Percentiles rank a stretch among this genome's conserved stretches.
Evolutionary conservation across 2,888 invertebrate genomes (phyloP).

Genomic region (Melikaiella ostensackeni): DNA sequence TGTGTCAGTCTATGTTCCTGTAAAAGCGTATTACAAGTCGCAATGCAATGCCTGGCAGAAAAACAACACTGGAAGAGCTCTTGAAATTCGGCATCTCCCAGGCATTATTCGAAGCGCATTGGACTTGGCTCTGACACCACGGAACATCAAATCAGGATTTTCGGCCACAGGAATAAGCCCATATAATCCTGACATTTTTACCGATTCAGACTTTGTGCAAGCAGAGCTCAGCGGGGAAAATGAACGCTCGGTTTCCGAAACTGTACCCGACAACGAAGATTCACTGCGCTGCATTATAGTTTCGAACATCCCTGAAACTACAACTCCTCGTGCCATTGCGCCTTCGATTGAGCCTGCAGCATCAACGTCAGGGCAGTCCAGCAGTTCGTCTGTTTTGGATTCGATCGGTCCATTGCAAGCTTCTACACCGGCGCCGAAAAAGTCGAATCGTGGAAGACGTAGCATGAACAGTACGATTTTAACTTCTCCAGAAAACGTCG

Average conservation of each 20-base stretch:
- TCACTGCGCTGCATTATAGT: no score
- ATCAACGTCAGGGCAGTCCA: neutral
- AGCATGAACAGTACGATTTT: constrained; percentile 33
- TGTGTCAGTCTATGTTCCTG: constrained; percentile 28
- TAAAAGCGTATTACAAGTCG: constrained; percentile 35
- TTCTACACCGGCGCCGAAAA: neutral
- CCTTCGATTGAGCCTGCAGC: no score
- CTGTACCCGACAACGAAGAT: no score
- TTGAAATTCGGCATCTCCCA: constrained; percentile 51
- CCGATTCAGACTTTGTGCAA: no score
- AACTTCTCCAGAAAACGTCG: constrained; percentile 15
- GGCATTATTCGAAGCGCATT: constrained; percentile 52
- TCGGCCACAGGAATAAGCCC: no score
- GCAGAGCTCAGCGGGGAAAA: no score
- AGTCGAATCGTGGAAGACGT: constrained; percentile 37
- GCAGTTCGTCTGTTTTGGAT: neutral
- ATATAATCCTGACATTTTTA: no score
- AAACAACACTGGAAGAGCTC: constrained; percentile 30
- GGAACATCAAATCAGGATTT: constrained; percentile 20
- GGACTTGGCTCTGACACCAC: constrained; percentile 37
- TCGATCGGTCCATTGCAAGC: constrained; percentile 34
- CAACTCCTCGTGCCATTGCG: no score
- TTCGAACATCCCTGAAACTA: no score
- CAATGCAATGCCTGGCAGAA: constrained; percentile 27
- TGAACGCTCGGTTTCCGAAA: no score